Base-by-base conservation (phyloP, 2,888 invertebrate species). In the Stenichneumon culpator region DNA sequence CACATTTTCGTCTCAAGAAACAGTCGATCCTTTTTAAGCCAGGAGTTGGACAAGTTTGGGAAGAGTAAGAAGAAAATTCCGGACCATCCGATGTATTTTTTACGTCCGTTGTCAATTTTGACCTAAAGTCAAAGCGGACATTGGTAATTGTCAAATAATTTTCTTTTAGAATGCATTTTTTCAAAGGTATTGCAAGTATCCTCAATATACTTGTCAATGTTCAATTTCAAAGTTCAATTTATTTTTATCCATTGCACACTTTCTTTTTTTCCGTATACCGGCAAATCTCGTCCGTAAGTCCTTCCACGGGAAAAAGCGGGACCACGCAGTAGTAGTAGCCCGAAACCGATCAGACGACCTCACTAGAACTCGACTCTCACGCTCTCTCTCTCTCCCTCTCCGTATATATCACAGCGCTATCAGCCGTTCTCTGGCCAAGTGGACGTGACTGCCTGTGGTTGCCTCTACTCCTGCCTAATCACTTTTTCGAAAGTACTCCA, bases 401-500 rank as follows among this genome's bases (percentile, higher is more conserved):
- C 72, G 65, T 60, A 32, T 63, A 63, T 32, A 63, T 63, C 63
- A n/a, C 14, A 60, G 25, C 52, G 6, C 52, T 52, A 14, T 52
- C 36, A 57, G 16, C 60, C n/a, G 60, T 36, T 44, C 19, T 44
- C 16, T 3, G 47, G 36, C 47, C 50, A 52, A 77, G 52, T 60
- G 57, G 68, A 63, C 52, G 60, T 16, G 68, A 65, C 73, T 65
- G 28, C 11, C 28, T 79, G 50, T 39, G 65, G 69, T 22, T 72
- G 39, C 9, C 63, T 65, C 44, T 57, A 75, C 28, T 57, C 28
- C 57, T 74, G 73, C 78, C 81, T 85, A 85, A 85, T 85, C 82
- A 85, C 84, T 85, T 85, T 85, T 85, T 85, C 82, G 79, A 85
- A 82, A 69, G 82, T 85, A 80, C 85, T 85, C 73, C n/a, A 73